Evolutionary conservation across 2,888 invertebrate genomes (phyloP).

Genomic region (Athrips mouffetella): DNA sequence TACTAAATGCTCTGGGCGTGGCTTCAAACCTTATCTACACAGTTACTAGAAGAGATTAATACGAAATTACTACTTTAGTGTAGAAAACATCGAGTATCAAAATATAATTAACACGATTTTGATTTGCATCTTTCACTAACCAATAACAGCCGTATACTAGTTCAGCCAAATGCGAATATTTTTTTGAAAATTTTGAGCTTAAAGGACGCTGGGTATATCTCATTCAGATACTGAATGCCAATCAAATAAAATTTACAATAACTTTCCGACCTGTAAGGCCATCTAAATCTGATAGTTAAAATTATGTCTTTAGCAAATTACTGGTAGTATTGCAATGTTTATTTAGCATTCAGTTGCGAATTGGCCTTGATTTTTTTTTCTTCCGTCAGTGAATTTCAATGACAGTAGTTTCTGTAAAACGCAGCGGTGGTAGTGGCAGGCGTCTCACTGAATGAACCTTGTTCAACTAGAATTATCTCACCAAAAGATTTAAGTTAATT

Average conservation of each 20-base stretch:
- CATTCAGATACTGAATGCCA: constrained; percentile 49
- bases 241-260: neutral
- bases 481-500: constrained; percentile 44
- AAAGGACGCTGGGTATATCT: constrained; percentile 54
- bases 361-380: no score
- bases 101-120: constrained; percentile 73
- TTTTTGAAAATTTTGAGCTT: constrained; percentile 62
- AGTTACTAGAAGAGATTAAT: constrained; percentile 62
- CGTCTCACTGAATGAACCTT: constrained; percentile 38
- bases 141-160: constrained; percentile 77
- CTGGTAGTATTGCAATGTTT: no score
- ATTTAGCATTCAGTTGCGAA: no score
- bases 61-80: constrained; percentile 63
- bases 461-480: constrained; percentile 42
- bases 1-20: constrained; percentile 59
- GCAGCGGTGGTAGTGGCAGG: constrained; percentile 27
- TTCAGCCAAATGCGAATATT: constrained; percentile 74
- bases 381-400: no score
- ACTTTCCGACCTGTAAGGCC: neutral
- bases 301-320: no score
- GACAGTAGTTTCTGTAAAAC: neutral
- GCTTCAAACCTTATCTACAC: constrained; percentile 56
- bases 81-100: constrained; percentile 78
- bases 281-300: neutral
- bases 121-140: constrained; percentile 75